phyloP scores from a whole-genome alignment of 2,797 vertebrate genomes.

The Gymnocypris eckloni region DNA sequence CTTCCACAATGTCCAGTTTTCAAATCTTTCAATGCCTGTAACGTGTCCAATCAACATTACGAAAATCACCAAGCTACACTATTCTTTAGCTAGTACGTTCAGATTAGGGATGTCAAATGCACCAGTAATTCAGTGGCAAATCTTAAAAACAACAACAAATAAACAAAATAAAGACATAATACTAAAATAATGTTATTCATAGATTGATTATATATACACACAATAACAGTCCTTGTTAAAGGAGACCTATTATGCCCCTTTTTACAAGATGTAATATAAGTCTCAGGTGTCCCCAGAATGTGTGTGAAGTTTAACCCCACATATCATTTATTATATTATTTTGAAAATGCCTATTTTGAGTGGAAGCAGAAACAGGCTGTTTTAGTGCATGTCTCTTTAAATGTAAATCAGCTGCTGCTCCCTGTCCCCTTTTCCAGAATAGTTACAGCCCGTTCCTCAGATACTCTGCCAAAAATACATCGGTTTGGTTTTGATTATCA shows the following conservation, averaged over 20 bases:
- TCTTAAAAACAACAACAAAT: not conserved
- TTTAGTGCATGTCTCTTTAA: not conserved
- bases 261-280: not conserved
- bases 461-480: not conserved
- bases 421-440: not conserved
- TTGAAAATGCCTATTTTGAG: too few relatives aligned
- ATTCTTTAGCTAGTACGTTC: not conserved
- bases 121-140: not conserved
- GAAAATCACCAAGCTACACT: not conserved
- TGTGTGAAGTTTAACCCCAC: too few relatives aligned
- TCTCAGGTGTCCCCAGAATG: not conserved
- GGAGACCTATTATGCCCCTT: not conserved
- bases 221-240: too few relatives aligned
- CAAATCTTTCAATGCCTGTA: not conserved
- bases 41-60: not conserved
- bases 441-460: not conserved
- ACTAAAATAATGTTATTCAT: not conserved
- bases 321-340: too few relatives aligned
- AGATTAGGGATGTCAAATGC: not conserved
- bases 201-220: not conserved
- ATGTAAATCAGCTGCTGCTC: not conserved
- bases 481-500: too few relatives aligned
- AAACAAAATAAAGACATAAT: not conserved
- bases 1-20: not conserved
- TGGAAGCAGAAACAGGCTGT: too few relatives aligned